Conservation (phyloP, 2,797 vertebrate genomes). For the Anabacerthia variegaticeps region DNA sequence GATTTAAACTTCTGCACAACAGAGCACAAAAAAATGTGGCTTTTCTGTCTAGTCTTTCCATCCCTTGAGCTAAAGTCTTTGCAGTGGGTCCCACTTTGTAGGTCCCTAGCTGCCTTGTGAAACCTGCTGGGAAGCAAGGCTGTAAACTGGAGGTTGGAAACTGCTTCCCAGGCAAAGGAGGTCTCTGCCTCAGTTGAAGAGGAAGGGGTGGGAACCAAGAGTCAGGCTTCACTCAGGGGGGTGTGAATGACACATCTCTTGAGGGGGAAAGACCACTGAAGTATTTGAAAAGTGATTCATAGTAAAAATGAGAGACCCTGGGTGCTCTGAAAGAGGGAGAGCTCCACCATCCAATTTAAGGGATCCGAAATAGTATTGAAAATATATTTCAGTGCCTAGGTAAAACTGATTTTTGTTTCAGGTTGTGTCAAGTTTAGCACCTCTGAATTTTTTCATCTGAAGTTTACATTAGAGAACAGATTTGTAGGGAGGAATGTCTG, state of each 20-base stretch:
- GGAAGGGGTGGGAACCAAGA: not conserved
- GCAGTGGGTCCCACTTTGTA: not conserved
- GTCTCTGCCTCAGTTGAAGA: not conserved
- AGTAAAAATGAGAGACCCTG: not conserved
- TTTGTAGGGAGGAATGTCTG: not conserved
- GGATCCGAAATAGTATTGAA: not conserved
- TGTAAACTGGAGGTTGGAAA: not conserved
- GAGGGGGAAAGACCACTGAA: not conserved
- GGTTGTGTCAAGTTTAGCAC: not conserved
- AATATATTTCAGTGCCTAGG: not conserved
- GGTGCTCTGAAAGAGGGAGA: not conserved
- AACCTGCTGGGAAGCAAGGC: not conserved
- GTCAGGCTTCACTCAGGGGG: not conserved
- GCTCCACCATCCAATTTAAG: not conserved
- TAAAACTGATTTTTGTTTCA: not conserved
- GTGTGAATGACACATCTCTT: not conserved
- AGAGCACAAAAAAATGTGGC: fast-evolving
- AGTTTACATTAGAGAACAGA: not conserved
- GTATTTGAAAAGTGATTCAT: not conserved
- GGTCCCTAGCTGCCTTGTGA: not conserved
- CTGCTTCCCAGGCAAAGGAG: not conserved
- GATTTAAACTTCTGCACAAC: not conserved
- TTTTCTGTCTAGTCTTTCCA: not conserved
- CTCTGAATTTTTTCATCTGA: not conserved
- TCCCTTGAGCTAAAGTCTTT: not conserved